Evolutionary conservation across 1,140 invertebrate species (phyloP).

Genomic region (Drosophila equinoxialis): DNA sequence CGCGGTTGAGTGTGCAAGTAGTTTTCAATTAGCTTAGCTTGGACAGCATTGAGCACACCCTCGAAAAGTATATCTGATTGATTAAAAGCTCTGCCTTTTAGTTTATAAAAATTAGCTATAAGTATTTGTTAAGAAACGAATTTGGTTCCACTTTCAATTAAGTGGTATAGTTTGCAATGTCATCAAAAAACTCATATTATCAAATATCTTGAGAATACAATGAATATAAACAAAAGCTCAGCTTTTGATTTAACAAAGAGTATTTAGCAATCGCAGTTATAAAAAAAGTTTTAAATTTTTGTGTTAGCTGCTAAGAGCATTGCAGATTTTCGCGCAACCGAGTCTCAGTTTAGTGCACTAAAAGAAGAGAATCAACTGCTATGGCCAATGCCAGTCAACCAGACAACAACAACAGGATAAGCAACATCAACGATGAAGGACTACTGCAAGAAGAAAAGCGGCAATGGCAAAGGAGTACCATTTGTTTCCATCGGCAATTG

Average conservation of each 20-base stretch:
- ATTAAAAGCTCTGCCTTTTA: not conserved
- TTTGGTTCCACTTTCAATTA: no score
- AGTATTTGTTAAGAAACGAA: no score
- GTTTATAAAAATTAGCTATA: no score
- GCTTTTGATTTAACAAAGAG: not conserved
- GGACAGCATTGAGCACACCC: slow-evolving; percentile 35
- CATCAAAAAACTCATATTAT: no score
- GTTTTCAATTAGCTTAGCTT: slow-evolving; percentile 73
- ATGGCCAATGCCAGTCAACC: slow-evolving; percentile 24
- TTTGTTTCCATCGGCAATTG: slow-evolving; percentile 78
- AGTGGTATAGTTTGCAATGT: no score
- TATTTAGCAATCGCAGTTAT: not conserved
- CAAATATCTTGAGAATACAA: no score
- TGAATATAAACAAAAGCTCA: no score
- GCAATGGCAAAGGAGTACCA: slow-evolving; percentile 31
- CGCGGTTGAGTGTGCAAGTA: slow-evolving; percentile 43
- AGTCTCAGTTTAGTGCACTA: slow-evolving; percentile 22
- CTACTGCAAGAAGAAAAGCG: not conserved
- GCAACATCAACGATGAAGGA: slow-evolving; percentile 24
- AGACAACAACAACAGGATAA: slow-evolving; percentile 1
- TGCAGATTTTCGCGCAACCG: slow-evolving; percentile 21
- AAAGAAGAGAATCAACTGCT: slow-evolving; percentile 50
- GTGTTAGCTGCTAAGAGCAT: slow-evolving; percentile 7
- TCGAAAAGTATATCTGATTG: not conserved
- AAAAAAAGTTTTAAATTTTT: not conserved